These are phyloP conservation scores for Clamator glandarius DNA, from an alignment of 2,797 vertebrate genomes.

Conservation along the genomic window DNA sequence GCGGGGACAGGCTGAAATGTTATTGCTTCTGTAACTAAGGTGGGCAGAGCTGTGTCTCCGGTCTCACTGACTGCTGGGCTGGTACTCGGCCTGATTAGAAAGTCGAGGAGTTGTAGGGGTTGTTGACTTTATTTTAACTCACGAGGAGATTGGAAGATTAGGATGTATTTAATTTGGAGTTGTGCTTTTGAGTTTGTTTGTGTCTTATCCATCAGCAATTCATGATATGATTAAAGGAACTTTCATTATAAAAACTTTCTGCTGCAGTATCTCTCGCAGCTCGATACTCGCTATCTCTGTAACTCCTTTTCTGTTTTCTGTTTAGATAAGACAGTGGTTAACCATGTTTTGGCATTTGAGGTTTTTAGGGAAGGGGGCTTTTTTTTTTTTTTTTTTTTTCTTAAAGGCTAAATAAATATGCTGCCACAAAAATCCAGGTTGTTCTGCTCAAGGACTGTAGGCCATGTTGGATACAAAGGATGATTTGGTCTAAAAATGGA, in stretches of 20 bases:
- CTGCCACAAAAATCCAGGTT: slow-evolving; percentile 12
- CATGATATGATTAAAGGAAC: background rate
- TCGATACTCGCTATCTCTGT: rapidly evolving
- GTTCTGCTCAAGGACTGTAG: background rate
- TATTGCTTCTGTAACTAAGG: slow-evolving; percentile 29
- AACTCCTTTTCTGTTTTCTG: background rate
- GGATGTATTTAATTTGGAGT: background rate
- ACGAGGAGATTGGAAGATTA: background rate
- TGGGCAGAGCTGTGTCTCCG: slow-evolving; percentile 32
- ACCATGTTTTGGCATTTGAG: background rate
- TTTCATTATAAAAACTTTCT: background rate
- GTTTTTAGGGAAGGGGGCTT: background rate
- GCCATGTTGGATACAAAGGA: slow-evolving; percentile 54
- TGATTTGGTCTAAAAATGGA: slow-evolving; percentile 79
- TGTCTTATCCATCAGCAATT: background rate
- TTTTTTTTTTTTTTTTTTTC: background rate
- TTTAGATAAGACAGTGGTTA: background rate
- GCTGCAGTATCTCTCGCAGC: background rate
- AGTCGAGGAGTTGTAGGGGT: background rate
- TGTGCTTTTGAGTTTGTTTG: background rate
- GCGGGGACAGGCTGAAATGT: slow-evolving; percentile 19
- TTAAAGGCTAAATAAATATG: background rate
- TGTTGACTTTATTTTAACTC: background rate
- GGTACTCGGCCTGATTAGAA: background rate
- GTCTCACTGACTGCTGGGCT: slow-evolving; percentile 5